Percentiles rank a stretch among this genome's conserved stretches.
Evolutionary conservation across 2,113 vertebrate species (phyloP).

Genomic region (Alouatta palliata): DNA sequence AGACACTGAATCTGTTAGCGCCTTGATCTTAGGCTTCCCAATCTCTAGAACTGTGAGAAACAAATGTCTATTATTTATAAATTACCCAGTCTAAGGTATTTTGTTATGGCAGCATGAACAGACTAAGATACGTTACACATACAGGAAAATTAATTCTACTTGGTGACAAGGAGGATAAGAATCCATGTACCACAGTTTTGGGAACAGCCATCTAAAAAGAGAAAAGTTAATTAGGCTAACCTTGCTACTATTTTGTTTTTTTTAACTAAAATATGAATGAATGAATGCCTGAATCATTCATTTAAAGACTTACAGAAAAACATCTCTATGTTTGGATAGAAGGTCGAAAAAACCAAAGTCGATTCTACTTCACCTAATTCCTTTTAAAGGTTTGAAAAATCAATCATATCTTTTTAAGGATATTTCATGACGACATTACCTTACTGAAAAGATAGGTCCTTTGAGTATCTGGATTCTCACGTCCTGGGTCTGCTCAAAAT

Average conservation of each 20-base stretch:
- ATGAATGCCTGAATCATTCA: neutral
- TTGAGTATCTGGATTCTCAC: neutral
- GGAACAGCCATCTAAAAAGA: neutral
- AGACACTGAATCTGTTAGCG: neutral
- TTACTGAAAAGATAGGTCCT: neutral
- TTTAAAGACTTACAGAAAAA: neutral
- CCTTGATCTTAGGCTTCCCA: neutral
- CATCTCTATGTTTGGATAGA: neutral
- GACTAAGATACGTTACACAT: neutral
- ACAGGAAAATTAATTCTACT: neutral
- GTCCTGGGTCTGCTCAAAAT: neutral
- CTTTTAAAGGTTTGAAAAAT: neutral
- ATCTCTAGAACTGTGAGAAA: neutral
- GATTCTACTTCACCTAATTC: neutral
- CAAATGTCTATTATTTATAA: neutral
- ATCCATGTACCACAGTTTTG: neutral
- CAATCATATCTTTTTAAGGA: neutral
- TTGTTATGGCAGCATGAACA: neutral
- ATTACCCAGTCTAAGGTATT: neutral
- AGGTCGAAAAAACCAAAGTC: neutral
- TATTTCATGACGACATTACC: neutral
- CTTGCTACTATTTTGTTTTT: neutral
- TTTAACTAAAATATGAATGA: constrained; percentile 18
- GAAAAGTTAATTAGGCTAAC: neutral
- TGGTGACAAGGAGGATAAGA: neutral